Evolutionary conservation across 2,888 invertebrate species (phyloP), one percentile per base, ranked within the genome.

Genomic region (Exephanes ischioxanthus): DNA sequence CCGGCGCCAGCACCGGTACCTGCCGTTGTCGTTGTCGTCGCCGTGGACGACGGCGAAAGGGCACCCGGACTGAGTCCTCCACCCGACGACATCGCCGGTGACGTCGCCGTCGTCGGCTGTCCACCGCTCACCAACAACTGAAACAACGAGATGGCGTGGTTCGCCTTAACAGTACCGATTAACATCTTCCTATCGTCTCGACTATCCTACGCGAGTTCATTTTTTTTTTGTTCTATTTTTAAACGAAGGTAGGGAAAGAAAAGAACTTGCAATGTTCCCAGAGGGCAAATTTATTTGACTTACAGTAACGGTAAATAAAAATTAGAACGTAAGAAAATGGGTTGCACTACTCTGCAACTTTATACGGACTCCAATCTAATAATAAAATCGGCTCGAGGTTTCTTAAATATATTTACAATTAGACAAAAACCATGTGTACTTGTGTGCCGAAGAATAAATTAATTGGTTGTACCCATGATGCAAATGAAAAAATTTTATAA

Each of bases 91-190:
- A 97, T 97, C 91, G 97, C 96, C 91, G 96, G 96, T 91, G 96
- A 96, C 91, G 96, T 95, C 92, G 97, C 96, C 87, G 95, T 94
- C 87, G 95, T 95, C 94, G 97, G 96, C 95, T 97, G 97, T 93
- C 96, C 95, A 92, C 95, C 96, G 94, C 97, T 96, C 91, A 97
- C 96, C 94, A 97, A 95, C 94, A 97, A 95, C 97, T 97, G 95
- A 41, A 95, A 95, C 87, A 91, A 78, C 80, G 83, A 86, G 83
- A 85, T 85, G 85, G 85, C 85, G 85, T 83, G 85, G 72, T 85
- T 85, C 85, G 85, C 85, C 85, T 85, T 80, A 80, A 87, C 83
- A 78, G 85, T 83, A 80, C 77, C 83, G 83, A 87, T 85, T 85
- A 85, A 86, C 76, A 81, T 85, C 78, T 82, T 80, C 84, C 70